Base-by-base conservation (phyloP, 2,113 vertebrate genomes). In the Amblyopsis rosae region DNA sequence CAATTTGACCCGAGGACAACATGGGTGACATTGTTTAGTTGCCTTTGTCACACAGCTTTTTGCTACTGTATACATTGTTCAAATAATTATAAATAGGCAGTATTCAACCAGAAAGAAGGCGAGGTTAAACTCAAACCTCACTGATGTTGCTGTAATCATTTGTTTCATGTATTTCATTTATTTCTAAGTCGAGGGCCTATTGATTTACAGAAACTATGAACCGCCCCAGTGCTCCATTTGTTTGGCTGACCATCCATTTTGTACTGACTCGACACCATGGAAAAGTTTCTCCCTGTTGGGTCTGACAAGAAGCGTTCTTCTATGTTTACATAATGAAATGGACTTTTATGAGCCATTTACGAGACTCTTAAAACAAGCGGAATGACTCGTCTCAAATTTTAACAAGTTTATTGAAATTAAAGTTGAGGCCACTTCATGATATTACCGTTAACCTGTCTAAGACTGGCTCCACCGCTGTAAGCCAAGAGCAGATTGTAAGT, bases 261-360 rank as follows among this genome's bases (percentile, higher is more conserved):
- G 55, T 79, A 73, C 61, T 84, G 93, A 86, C 85, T 92, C 86
- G 73, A 92, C 93, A 92, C 94, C 81, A 79, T 78, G 81, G 84
- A 73, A 55, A 88, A 94, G 86, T 92, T 93, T 72, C 84, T 81
- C 90, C 56, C 80, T 92, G 88, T 93, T 92, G 94, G 91, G 90
- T 92, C 68, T 88, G 91, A 95, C 95, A 95, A 96, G 95, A 96
- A 95, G 94, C 93, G 93, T 91, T 86, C 90, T 90, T 90, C 93
- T 66, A 82, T 97, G 95, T 99, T 98, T 98, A 96, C 90, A 94
- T 92, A 93, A 93, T 83, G 82, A 88, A 93, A 94, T 90, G 85
- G 87, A 85, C 86, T 84, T 93, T 92, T 91, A 93, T 90, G 84
- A 91, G 90, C 76, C 79, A 72, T 91, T 91, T 89, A 87, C 73